Evolutionary conservation across 2,888 invertebrate genomes (phyloP), one percentile per base, ranked within the genome.

Genomic region (Amphipoea lucens): DNA sequence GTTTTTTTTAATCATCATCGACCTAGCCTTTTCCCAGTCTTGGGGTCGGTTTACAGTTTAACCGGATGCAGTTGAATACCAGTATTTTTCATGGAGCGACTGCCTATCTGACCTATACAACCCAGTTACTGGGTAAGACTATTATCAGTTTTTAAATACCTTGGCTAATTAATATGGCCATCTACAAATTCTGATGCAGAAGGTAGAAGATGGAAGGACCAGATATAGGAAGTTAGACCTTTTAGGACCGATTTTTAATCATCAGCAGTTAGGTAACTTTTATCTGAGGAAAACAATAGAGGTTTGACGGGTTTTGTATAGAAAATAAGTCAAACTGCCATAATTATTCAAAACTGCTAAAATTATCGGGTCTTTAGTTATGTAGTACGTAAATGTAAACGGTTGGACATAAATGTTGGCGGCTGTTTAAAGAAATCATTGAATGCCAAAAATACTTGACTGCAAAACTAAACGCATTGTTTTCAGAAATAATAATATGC

Each of bases 401-500:
- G n/a, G 20, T 69, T 20, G 29, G 48, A 4, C 48, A 29, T 69
- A 20, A n/a, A 48, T 3, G 2, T 11, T 29, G 48, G 6, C 6
- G 20, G 48, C 48, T 17, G 29, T 68, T 48, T 6, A 67, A 14
- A 20, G 20, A 20, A 54, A 54, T 54, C 20, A n/a, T 29, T 63
- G 29, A 40, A 74, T 5, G 5, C 42, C 2, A 54, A 77, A 45
- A 45, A 54, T 60, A 57, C 23, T 60, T 60, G n/a, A 69, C 23
- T 48, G 42, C 36, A 62, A 78, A 75, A 74, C 40, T 23, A 36
- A 70, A 62, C 29, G 54, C 74, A 86, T 84, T 86, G 74, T 83
- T 78, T 73, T 70, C 60, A 40, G 70, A 29, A 78, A 74, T 76
- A 85, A 77, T 77, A 79, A 81, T 84, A 82, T 71, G 79, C 81